These are phyloP conservation scores for Lophius piscatorius DNA, from an alignment of 2,113 vertebrate genomes.

Conservation along the genomic window DNA sequence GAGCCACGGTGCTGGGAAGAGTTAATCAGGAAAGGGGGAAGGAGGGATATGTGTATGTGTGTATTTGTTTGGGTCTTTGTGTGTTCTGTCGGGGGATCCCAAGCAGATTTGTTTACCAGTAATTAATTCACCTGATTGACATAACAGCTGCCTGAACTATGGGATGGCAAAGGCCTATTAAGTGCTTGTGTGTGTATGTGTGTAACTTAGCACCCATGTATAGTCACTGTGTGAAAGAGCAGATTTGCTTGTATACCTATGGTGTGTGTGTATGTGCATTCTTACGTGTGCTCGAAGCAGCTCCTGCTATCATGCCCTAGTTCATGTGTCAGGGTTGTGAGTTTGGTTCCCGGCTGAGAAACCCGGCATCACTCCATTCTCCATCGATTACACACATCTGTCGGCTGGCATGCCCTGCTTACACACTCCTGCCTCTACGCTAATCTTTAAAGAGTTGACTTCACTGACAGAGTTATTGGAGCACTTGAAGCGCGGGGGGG, in stretches of 20 bases:
- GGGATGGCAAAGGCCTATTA: conserved; percentile 46
- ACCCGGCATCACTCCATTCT: conserved; percentile 40
- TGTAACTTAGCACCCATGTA: conserved; percentile 12
- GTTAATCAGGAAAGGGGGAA: conserved; percentile 26
- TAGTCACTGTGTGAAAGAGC: not conserved
- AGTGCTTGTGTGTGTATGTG: conserved; percentile 41
- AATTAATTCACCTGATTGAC: conserved; percentile 84
- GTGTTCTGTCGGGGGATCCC: conserved; percentile 66
- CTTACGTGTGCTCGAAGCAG: not conserved
- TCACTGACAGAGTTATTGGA: conserved; percentile 73
- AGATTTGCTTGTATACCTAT: conserved; percentile 30
- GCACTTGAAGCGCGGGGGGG: conserved; percentile 51
- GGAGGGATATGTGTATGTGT: conserved; percentile 34
- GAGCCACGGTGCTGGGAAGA: conserved; percentile 38
- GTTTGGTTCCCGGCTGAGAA: conserved; percentile 36
- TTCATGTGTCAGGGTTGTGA: conserved; percentile 48
- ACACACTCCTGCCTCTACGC: conserved; percentile 63
- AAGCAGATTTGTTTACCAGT: conserved; percentile 80
- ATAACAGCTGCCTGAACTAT: conserved; percentile 76
- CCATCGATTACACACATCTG: conserved; percentile 73
- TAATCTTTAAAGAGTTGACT: conserved; percentile 80
- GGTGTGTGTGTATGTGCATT: conserved; percentile 11
- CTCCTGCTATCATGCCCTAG: conserved; percentile 44
- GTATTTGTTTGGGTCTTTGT: conserved; percentile 42
- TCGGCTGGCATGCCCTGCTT: conserved; percentile 66